Conservation (phyloP, 2,888 invertebrate genomes). For the Autographa gamma region DNA sequence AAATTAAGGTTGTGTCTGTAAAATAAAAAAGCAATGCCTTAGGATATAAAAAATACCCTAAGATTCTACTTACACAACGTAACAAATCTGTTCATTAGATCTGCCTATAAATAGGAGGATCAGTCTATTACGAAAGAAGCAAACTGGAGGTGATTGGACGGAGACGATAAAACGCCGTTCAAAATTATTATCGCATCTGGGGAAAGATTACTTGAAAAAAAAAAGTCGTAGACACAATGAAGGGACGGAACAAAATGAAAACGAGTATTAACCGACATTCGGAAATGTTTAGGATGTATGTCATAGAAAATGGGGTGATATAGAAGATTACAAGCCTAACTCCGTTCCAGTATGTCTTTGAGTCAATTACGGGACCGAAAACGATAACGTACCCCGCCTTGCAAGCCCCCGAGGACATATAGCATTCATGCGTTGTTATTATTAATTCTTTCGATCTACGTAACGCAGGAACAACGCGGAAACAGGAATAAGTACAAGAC, state of each 20-base stretch:
- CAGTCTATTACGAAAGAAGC: conserved; percentile 10
- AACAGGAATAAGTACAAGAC: conserved; percentile 11
- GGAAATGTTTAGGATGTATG: conserved; percentile 8
- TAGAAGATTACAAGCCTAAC: conserved; percentile 21
- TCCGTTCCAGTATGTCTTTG: conserved; percentile 19
- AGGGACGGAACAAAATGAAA: conserved; percentile 10
- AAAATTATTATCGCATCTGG: conserved; percentile 13
- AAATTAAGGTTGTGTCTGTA: neutral
- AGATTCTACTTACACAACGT: neutral
- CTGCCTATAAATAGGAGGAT: conserved; percentile 6
- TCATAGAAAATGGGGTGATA: conserved; percentile 9
- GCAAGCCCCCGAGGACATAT: conserved; percentile 46
- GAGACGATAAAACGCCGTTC: conserved; percentile 11
- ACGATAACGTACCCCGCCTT: conserved; percentile 38
- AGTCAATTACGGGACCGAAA: conserved; percentile 33
- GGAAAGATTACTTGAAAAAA: neutral
- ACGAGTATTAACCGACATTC: conserved; percentile 1
- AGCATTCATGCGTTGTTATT: conserved; percentile 60
- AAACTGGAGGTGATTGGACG: conserved; percentile 14
- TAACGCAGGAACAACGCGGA: conserved; percentile 19
- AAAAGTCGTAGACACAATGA: neutral
- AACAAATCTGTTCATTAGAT: conserved; percentile 13
- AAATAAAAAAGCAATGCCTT: neutral
- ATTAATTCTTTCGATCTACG: conserved; percentile 54
- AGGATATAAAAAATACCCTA: neutral